Evolutionary conservation across 53 echinoderm and acorn worm genomes (phyloP).

Genomic region (Temnopleurus reevesii): DNA sequence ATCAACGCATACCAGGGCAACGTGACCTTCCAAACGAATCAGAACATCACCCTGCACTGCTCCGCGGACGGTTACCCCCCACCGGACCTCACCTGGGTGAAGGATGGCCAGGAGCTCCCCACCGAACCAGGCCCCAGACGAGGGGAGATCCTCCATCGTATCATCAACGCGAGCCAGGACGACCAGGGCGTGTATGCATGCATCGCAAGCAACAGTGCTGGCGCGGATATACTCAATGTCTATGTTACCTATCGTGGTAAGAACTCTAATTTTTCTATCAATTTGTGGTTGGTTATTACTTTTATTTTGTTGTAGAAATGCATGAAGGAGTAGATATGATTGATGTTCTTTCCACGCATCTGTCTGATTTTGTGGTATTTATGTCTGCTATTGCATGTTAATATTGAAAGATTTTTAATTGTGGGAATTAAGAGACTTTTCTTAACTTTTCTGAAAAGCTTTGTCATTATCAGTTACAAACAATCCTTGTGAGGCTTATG

Average conservation of each 20-base stretch:
- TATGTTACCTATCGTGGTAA: slow-evolving; percentile 75
- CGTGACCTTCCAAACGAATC: slow-evolving; percentile 72
- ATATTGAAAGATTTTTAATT: too few relatives aligned
- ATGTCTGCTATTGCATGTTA: too few relatives aligned
- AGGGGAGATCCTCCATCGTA: slow-evolving; percentile 61
- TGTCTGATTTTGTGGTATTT: too few relatives aligned
- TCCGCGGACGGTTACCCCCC: slow-evolving; percentile 76
- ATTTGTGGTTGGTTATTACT: too few relatives aligned
- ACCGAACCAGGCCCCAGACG: slow-evolving; percentile 59
- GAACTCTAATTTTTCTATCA: too few relatives aligned
- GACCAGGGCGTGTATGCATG: slow-evolving; percentile 75
- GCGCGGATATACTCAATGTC: slow-evolving; percentile 62
- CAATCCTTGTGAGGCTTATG: too few relatives aligned
- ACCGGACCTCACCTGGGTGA: slow-evolving; percentile 78
- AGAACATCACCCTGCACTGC: slow-evolving; percentile 84
- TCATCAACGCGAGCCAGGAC: slow-evolving; percentile 69
- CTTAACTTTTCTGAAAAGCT: too few relatives aligned
- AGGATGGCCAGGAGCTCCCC: slow-evolving; percentile 77
- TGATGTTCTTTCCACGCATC: too few relatives aligned
- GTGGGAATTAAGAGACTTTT: too few relatives aligned
- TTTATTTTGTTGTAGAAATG: too few relatives aligned
- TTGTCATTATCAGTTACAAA: too few relatives aligned
- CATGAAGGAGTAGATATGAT: too few relatives aligned
- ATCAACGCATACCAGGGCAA: slow-evolving; percentile 60
- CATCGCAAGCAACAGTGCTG: slow-evolving; percentile 82